Evolutionary conservation across 1,140 invertebrate species (phyloP), one percentile per base, ranked within the genome.

Genomic region (Tachypleus tridentatus): DNA sequence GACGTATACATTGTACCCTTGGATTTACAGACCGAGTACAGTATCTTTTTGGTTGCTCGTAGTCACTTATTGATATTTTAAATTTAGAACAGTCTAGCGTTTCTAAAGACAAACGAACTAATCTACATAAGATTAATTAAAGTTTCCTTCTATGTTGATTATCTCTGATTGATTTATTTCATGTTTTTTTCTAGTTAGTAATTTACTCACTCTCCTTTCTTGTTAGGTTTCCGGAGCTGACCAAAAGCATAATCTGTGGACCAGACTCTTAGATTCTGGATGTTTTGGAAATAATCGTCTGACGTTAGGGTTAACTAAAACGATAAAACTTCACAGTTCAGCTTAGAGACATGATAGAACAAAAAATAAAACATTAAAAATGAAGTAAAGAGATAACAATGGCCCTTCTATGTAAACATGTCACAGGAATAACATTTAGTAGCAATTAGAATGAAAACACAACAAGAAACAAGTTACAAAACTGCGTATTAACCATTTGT

Each of bases 161-260:
- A 29, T 29, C 29, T 29, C 29, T 29, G 29, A 54, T 54, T 54
- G n/a, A 54, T 54, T 54, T 8, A 54, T 8, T 54, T 8, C n/a
- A n/a, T n/a, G n/a, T 8, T 8, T 54, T 54, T 8, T 54, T 8
- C 7, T 54, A 3, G 1, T 1, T 54, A n/a, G 53, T 7, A 54
- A 8, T 1, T 47, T 62, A 73, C 74, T 70, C 72, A 77, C 75
- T 92, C 88, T 58, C 83, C 86, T 76, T 90, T 92, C 73, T 91
- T 88, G 3, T 91, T 86, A 0, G 85, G 83, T 66, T 87, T 83
- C 8, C 87, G 80, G 4, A 93, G 75, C 71, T 86, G 86, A 58
- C 83, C 82, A 73, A 91, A 89, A 10, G 87, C 82, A 71, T 86
- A 87, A 71, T 90, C 82, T 0, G 85, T 89, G 10, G 83, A 84